These are phyloP conservation scores for Dexiosoma caninum DNA, from an alignment of 2,888 invertebrate species.

Conservation along the genomic window DNA sequence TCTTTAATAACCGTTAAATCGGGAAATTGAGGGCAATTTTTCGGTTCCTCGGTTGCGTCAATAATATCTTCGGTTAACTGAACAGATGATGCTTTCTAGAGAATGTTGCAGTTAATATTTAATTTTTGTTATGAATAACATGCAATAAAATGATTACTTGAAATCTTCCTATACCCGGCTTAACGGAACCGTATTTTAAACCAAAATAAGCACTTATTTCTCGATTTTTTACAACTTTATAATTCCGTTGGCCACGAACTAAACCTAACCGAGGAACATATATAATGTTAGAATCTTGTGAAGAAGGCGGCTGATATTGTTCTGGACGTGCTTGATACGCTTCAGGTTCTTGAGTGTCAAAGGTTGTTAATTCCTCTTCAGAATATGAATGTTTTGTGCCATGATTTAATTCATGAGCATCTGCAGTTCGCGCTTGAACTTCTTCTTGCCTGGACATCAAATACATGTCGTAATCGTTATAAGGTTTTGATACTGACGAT, in stretches of 20 bases:
- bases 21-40: slow-evolving; percentile 74
- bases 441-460: neutral
- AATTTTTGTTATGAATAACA: neutral
- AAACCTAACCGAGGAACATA: slow-evolving; percentile 70
- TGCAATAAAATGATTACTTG: slow-evolving; percentile 64
- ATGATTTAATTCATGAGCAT: neutral
- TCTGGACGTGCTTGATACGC: slow-evolving; percentile 33
- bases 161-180: slow-evolving; percentile 71
- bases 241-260: slow-evolving; percentile 68
- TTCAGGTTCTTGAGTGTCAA: neutral
- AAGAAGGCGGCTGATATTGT: slow-evolving; percentile 28
- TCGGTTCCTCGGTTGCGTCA: slow-evolving; percentile 69
- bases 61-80: slow-evolving; percentile 58
- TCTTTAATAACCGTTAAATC: slow-evolving; percentile 67
- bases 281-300: slow-evolving; percentile 63
- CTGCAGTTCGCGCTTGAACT: neutral
- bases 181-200: slow-evolving; percentile 71
- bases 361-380: neutral
- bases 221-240: slow-evolving; percentile 68
- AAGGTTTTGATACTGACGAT: neutral
- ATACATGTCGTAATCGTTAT: neutral
- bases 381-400: neutral
- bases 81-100: slow-evolving; percentile 62
- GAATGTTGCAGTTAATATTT: neutral
- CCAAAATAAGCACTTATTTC: slow-evolving; percentile 72